A percentile compares a stretch with the other conserved stretches of the same genome.
Evolutionary conservation across 1,140 invertebrate species (phyloP).

Genomic region (Nasonia longicornis): DNA sequence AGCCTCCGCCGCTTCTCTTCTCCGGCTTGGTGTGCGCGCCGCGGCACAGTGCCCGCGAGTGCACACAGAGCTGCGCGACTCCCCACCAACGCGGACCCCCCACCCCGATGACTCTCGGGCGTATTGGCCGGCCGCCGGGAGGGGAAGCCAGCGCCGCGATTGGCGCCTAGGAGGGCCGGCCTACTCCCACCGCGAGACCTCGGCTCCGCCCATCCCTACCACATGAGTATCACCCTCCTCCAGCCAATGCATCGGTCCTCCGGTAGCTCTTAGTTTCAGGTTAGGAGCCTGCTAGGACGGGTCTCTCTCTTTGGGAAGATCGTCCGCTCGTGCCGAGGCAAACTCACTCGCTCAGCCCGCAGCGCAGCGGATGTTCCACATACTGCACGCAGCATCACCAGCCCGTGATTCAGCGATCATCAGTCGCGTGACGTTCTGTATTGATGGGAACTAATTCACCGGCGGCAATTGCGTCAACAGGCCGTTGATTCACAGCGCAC

Average conservation of each 20-base stretch:
- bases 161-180: constrained; percentile 58
- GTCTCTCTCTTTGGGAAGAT: constrained; percentile 62
- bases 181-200: constrained; percentile 56
- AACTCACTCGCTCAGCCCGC: constrained; percentile 17
- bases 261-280: constrained; percentile 71
- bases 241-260: constrained; percentile 67
- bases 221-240: constrained; percentile 62
- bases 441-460: constrained; percentile 7
- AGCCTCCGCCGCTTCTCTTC: constrained; percentile 67
- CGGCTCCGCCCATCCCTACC: constrained; percentile 58
- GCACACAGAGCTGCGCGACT: constrained; percentile 37
- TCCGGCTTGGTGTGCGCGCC: constrained; percentile 45
- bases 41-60: constrained; percentile 35
- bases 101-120: constrained; percentile 50
- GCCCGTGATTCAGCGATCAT: neutral
- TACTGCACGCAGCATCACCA: neutral
- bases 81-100: constrained; percentile 48
- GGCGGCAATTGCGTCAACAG: neutral
- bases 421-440: neutral
- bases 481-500: neutral
- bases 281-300: constrained; percentile 70
- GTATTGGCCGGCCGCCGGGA: constrained; percentile 51
- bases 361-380: constrained; percentile 14
- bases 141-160: constrained; percentile 48
- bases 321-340: constrained; percentile 31